A percentile compares a stretch with the other conserved stretches of the same genome.
phyloP scores from a whole-genome alignment of 2,888 invertebrate genomes.

The Perizoma flavofasciatum region DNA sequence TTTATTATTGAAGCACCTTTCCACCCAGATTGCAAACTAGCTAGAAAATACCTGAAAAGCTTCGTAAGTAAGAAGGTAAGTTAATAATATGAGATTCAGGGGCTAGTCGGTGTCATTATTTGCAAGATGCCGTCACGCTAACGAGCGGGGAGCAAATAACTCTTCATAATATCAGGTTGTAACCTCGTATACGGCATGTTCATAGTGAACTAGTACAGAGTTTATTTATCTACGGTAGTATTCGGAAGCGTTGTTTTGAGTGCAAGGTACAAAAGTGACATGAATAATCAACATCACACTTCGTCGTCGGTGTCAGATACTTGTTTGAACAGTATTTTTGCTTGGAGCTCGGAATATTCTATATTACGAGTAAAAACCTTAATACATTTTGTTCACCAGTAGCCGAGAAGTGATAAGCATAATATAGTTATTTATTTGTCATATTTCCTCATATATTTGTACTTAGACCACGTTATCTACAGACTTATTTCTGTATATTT shows the following conservation, averaged over 20 bases:
- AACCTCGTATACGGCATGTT: conserved; percentile 26
- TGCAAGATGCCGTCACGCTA: conserved; percentile 66
- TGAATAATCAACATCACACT: too few relatives aligned
- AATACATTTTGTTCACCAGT: too few relatives aligned
- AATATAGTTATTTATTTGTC: too few relatives aligned
- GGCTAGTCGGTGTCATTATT: conserved; percentile 60
- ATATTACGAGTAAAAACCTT: too few relatives aligned
- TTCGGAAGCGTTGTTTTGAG: not conserved
- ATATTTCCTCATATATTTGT: too few relatives aligned
- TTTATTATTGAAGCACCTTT: conserved; percentile 16
- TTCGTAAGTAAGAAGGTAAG: conserved; percentile 38
- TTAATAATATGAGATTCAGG: conserved; percentile 53
- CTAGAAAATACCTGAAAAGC: conserved; percentile 22
- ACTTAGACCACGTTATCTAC: too few relatives aligned
- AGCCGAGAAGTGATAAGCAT: too few relatives aligned
- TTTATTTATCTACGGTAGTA: not conserved
- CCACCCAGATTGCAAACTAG: conserved; percentile 15
- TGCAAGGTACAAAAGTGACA: too few relatives aligned
- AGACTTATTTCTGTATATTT: too few relatives aligned
- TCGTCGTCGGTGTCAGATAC: too few relatives aligned
- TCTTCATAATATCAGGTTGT: conserved; percentile 52
- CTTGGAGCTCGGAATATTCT: too few relatives aligned
- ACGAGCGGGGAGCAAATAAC: conserved; percentile 73
- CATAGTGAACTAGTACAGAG: conserved; percentile 11
- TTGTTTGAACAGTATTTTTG: too few relatives aligned